Percentiles rank a stretch among this genome's conserved stretches.
phyloP scores from a whole-genome alignment of 1,140 invertebrate genomes.

The Calliopsis andreniformis region DNA sequence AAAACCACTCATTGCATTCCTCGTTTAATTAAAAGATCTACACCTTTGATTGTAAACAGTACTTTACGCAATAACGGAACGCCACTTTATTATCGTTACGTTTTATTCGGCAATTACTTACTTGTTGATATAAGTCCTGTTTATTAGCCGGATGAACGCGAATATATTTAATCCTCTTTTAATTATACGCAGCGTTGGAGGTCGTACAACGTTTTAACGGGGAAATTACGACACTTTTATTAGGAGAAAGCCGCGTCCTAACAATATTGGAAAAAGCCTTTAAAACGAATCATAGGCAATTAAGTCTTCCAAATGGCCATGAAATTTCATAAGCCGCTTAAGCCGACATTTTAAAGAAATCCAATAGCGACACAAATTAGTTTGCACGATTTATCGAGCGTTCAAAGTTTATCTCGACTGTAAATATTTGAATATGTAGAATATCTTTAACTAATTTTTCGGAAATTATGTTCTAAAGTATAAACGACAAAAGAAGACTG shows the following conservation, averaged over 20 bases:
- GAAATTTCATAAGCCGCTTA: too few species aligned
- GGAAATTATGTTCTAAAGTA: too few species aligned
- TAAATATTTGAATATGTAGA: too few species aligned
- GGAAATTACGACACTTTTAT: not conserved
- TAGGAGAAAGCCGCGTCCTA: not conserved
- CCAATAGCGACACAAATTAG: too few species aligned
- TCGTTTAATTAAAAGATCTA: conserved; percentile 10
- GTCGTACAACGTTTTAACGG: not conserved
- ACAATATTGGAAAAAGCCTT: not conserved
- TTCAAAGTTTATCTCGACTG: too few species aligned
- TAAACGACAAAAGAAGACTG: too few species aligned
- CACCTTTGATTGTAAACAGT: too few species aligned
- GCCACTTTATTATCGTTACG: too few species aligned
- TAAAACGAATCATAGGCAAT: not conserved
- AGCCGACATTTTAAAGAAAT: too few species aligned
- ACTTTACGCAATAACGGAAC: not conserved
- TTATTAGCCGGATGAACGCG: not conserved
- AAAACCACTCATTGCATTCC: conserved; percentile 11
- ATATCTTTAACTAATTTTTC: too few species aligned
- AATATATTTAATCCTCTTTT: not conserved
- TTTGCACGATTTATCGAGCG: too few species aligned
- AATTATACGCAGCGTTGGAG: not conserved
- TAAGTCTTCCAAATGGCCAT: not conserved
- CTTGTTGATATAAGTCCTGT: not conserved
- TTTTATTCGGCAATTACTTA: not conserved